Evolutionary conservation across 2,888 invertebrate genomes (phyloP).

Genomic region (Bugula neritina): DNA sequence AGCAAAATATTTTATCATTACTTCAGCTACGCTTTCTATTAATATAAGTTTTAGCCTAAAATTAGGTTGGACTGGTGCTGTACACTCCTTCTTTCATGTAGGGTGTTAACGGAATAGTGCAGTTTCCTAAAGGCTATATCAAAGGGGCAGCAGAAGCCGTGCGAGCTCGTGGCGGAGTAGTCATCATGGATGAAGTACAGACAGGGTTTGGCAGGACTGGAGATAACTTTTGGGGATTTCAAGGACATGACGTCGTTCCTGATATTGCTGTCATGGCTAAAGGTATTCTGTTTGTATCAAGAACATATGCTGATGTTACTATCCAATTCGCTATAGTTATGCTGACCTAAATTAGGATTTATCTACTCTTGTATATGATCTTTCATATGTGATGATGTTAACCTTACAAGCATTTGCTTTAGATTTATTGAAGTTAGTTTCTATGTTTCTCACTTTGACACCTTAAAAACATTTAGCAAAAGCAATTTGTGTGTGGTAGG

Average conservation of each 20-base stretch:
- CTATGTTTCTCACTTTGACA: not conserved
- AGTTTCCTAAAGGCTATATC: constrained; percentile 81
- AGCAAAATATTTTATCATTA: too few relatives aligned
- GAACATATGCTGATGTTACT: too few relatives aligned
- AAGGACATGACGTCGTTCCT: constrained; percentile 75
- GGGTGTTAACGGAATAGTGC: constrained; percentile 88
- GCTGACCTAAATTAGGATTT: too few relatives aligned
- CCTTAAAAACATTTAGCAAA: too few relatives aligned
- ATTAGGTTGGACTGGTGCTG: too few relatives aligned
- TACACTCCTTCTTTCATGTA: constrained; percentile 41
- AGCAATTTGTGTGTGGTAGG: constrained; percentile 73
- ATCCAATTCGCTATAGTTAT: too few relatives aligned
- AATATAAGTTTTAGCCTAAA: too few relatives aligned
- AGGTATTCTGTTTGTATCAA: too few relatives aligned
- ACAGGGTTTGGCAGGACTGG: constrained; percentile 94
- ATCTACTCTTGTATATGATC: too few relatives aligned
- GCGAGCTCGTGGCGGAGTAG: constrained; percentile 75
- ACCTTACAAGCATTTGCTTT: not conserved
- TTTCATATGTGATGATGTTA: too few relatives aligned
- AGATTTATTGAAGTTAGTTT: not conserved
- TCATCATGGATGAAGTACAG: constrained; percentile 91
- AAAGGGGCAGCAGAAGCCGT: constrained; percentile 73
- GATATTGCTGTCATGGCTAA: constrained; percentile 65
- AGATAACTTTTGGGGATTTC: constrained; percentile 92
- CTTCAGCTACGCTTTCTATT: too few relatives aligned